Base-by-base conservation (phyloP, 2,113 vertebrate species). In the Pelvicachromis taeniatus region DNA sequence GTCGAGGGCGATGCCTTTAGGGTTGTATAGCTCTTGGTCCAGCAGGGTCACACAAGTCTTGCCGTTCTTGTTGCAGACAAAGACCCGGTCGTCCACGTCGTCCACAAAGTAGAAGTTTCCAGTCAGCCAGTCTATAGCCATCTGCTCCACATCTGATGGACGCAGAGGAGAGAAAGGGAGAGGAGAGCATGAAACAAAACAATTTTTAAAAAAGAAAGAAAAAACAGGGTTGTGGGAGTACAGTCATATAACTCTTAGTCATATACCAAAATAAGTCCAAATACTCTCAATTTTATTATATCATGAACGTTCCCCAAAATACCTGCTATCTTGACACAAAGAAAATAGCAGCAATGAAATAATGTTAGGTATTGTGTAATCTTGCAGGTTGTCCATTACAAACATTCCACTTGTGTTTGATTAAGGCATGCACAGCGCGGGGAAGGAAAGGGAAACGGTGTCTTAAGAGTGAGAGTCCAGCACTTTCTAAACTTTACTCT, bases 81-180 rank as follows among this genome's bases (percentile, higher is more conserved):
- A 99, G 93, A 99, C 97, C 14, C 98, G 96, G 89, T 99, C 98
- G 0, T 99, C 98, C 1, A 99, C 97, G 87, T 99, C 98, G 78
- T 99, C 98, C 90, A 99, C 98, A 12, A 99, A 99, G 96, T 99
- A 99, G 96, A 99, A 99, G 95, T 99, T 99, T 91, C 98, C 98
- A 0, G 98, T 99, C 88, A 99, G 96, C 98, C 98, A 99, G 93
- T 99, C 98, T 0, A 99, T 98, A 52, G 98, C 98, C 98, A 99
- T 99, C 96, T 99, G 98, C 80, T 99, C 98, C 88, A 99, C 98
- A n/a, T 99, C 98, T 99, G 92, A 73, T 19, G 56, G 82, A 81
- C 2, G 48, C 23, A 80, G 48, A 29, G 77, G 31, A 53, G 58
- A 80, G 13, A 11, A 48, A 54, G 14, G 50, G 16, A 80, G 50